Conservation (phyloP, 2,888 invertebrate species). For the Drosophila tanythrix region DNA sequence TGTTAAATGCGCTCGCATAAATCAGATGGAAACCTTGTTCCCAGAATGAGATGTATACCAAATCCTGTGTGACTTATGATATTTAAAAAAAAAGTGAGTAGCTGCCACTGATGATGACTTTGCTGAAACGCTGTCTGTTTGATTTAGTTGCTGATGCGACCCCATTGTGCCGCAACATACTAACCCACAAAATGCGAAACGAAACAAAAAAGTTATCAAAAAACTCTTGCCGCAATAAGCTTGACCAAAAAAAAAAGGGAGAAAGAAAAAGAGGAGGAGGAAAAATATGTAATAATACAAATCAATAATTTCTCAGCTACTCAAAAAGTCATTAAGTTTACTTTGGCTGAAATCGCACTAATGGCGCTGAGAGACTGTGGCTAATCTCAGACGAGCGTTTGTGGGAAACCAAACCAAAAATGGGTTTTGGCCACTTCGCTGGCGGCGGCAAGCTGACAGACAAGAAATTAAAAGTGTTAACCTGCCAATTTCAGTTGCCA, state of each 20-base stretch:
- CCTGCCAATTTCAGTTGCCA: conserved; percentile 56
- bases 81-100: conserved; percentile 6
- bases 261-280: not conserved
- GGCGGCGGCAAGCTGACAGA: conserved; percentile 37
- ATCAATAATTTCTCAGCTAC: conserved; percentile 74
- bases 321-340: conserved; percentile 70
- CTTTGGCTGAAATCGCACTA: conserved; percentile 44
- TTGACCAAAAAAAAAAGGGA: conserved; percentile 23
- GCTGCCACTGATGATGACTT: conserved; percentile 33
- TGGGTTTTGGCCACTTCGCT: conserved; percentile 64
- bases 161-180: conserved; percentile 44
- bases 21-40: conserved; percentile 21
- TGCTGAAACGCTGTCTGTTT: conserved; percentile 26
- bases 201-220: conserved; percentile 1
- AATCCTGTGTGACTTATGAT: conserved; percentile 8
- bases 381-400: conserved; percentile 28
- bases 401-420: conserved; percentile 19
- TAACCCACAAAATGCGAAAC: conserved; percentile 50
- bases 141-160: conserved; percentile 27
- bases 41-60: conserved; percentile 1
- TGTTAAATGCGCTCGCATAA: conserved; percentile 44
- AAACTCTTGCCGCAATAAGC: conserved; percentile 40
- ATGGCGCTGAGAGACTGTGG: conserved; percentile 35
- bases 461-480: conserved; percentile 75
- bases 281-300: conserved; percentile 16